Base-by-base conservation (phyloP, 2,888 invertebrate species). In the Portevinia maculata region DNA sequence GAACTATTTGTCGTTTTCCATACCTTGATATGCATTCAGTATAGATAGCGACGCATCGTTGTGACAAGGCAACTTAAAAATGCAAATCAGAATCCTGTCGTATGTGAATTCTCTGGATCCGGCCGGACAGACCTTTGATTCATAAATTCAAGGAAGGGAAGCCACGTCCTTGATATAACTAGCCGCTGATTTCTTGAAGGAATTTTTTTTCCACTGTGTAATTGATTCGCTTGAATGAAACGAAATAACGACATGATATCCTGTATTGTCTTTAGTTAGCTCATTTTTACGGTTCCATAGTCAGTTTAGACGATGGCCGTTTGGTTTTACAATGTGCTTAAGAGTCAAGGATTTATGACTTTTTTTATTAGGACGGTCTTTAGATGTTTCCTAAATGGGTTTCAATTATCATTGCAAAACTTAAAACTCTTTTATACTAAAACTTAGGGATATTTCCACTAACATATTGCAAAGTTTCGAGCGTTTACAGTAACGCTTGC, bases 221-320 rank as follows among this genome's bases (percentile, higher is more conserved):
- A 48, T 84, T 32, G 50, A 34, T 84, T 46, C 79, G 79, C 73
- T 74, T 24, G 69, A 79, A 84, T 84, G 84, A 64, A 74, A 69
- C 79, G 79, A 84, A 84, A 84, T 84, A 84, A 84, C 84, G 79
- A 84, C 67, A 71, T 62, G 53, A 55, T 67, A 44, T 83, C 71
- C 70, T 65, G 46, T 65, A 19, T 44, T n/a, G 4, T 11, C 34
- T 44, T 1, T 9, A 9, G 1, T 1, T 1, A 19, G 11, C 19
- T 21, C 21, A 13, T 41, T 17, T 19, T 41, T 24, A 24, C 8
- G 17, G 41, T 17, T 41, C 8, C 9, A 9, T 19, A 9, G 19
- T 15, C 17, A 44, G 3, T 11, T 21, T 19, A 1, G 1, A 19
- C 11, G 21, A 19, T 19, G 17, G 44, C 19, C 9, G 8, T 44